phyloP scores from a whole-genome alignment of 2,888 invertebrate species.

The Hydropsyche betteni region DNA sequence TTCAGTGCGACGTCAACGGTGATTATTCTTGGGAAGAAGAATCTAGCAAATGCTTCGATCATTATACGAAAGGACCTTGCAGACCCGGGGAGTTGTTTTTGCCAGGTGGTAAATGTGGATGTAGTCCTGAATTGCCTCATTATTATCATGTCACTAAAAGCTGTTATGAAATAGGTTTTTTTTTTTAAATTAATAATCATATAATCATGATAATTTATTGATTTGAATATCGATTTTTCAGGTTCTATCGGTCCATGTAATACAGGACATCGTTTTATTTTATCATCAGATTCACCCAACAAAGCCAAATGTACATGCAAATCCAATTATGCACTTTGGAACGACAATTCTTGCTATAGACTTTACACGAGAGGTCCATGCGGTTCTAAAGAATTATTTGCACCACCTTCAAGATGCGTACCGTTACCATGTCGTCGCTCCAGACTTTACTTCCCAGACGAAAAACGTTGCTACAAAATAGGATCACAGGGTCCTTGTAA shows the following conservation, averaged over 20 bases:
- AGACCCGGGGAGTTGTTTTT: constrained; percentile 79
- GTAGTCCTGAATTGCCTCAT: constrained; percentile 75
- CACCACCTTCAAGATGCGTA: constrained; percentile 74
- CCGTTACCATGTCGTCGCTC: constrained; percentile 79
- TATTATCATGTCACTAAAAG: constrained; percentile 73
- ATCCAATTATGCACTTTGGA: constrained; percentile 70
- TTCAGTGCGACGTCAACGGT: constrained; percentile 67
- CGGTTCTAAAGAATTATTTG: constrained; percentile 71
- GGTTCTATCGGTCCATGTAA: constrained; percentile 80
- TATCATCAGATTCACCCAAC: constrained; percentile 59
- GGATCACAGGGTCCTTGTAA: constrained; percentile 81
- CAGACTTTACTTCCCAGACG: constrained; percentile 77
- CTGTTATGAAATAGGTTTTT: constrained; percentile 79
- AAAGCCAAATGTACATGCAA: constrained; percentile 76
- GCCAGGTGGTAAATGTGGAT: constrained; percentile 79
- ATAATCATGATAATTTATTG: background rate
- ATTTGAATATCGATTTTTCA: constrained; percentile 55
- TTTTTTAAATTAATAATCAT: too few species aligned
- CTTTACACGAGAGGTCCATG: constrained; percentile 85
- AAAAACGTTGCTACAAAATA: constrained; percentile 79
- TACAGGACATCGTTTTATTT: constrained; percentile 75
- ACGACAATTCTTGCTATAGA: constrained; percentile 76
- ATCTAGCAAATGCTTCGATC: constrained; percentile 77
- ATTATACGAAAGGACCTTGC: constrained; percentile 84
- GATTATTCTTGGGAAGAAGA: constrained; percentile 69